These are phyloP conservation scores for Osmerus eperlanus DNA, from an alignment of 2,113 vertebrate genomes.

Conservation along the genomic window DNA sequence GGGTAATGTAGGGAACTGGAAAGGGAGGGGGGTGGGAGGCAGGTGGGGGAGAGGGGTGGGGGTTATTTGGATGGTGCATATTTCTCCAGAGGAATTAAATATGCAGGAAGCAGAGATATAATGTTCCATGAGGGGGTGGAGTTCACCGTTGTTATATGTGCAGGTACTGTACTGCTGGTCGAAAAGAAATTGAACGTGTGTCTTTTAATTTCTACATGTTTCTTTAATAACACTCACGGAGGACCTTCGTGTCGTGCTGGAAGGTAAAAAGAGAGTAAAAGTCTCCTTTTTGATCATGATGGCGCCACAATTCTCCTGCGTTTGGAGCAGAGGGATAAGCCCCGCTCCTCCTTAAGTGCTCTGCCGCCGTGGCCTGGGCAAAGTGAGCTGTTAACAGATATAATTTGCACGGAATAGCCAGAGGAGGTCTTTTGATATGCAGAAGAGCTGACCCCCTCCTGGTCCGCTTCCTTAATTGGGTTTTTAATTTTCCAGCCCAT, in stretches of 20 bases:
- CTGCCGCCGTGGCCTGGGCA: conserved; percentile 92
- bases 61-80: conserved; percentile 55
- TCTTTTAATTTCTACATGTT: conserved; percentile 49
- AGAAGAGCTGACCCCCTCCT: conserved; percentile 97
- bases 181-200: background rate
- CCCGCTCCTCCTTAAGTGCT: conserved; percentile 97
- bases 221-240: conserved; percentile 79
- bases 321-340: conserved; percentile 94
- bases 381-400: conserved; percentile 99
- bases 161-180: background rate
- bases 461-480: conserved; percentile 99
- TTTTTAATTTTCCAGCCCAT: conserved; percentile 99
- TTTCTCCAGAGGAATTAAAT: conserved; percentile 70
- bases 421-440: conserved; percentile 99
- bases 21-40: conserved; percentile 18
- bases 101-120: conserved; percentile 80
- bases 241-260: conserved; percentile 82
- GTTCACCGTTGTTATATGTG: background rate
- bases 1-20: conserved; percentile 67
- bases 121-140: conserved; percentile 45
- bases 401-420: conserved; percentile 98
- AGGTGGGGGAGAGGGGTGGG: conserved; percentile 4
- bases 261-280: conserved; percentile 64
- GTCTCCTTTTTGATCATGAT: conserved; percentile 73
- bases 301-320: conserved; percentile 64